phyloP scores from a whole-genome alignment of 2,113 vertebrate species.

The Ranitomeya variabilis region DNA sequence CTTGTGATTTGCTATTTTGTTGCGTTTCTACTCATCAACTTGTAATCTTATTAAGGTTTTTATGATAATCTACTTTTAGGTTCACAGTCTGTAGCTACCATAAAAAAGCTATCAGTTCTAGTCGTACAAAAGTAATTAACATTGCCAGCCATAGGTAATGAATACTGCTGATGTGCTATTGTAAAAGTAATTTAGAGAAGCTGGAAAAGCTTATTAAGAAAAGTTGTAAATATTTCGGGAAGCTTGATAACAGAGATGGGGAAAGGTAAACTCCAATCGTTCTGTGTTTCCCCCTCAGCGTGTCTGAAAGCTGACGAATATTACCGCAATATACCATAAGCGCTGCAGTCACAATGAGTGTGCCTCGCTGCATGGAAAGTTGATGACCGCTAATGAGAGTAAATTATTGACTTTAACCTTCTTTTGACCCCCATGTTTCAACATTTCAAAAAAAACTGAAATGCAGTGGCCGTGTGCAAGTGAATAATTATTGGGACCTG shows the following conservation, averaged over 20 bases:
- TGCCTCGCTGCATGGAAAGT: constrained; percentile 44
- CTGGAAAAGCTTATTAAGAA: constrained; percentile 49
- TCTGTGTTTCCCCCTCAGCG: constrained; percentile 21
- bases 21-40: constrained; percentile 42
- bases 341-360: constrained; percentile 45
- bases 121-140: background rate
- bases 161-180: constrained; percentile 45
- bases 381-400: constrained; percentile 43
- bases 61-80: constrained; percentile 53
- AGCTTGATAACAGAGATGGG: constrained; percentile 15
- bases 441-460: constrained; percentile 50
- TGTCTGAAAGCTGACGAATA: constrained; percentile 50
- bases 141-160: constrained; percentile 46
- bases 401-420: constrained; percentile 55
- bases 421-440: constrained; percentile 41
- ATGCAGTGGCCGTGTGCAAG: background rate
- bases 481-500: constrained; percentile 39
- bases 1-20: background rate
- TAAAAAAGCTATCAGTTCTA: constrained; percentile 50
- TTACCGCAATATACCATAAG: constrained; percentile 45
- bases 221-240: constrained; percentile 56
- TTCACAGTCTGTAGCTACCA: constrained; percentile 54
- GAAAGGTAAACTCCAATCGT: constrained; percentile 33
- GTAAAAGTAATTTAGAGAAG: constrained; percentile 58
- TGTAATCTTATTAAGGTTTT: constrained; percentile 55